Conservation (phyloP, 2,888 invertebrate species). For the Lithodes maja region DNA sequence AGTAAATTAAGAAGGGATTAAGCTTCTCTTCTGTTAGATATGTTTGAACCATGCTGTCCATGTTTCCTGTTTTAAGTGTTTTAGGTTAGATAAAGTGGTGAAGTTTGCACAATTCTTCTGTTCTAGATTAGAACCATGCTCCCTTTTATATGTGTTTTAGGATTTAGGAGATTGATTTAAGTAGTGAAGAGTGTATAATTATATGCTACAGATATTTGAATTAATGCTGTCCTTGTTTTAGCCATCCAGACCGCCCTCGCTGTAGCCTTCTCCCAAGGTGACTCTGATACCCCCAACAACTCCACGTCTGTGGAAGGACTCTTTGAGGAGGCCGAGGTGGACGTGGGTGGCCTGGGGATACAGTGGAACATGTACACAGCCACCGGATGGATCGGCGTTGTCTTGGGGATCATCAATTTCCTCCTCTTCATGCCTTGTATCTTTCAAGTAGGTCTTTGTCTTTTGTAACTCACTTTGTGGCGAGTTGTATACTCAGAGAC, state of each 20-base stretch:
- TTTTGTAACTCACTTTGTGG: not conserved
- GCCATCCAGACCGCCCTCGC: conserved; percentile 88
- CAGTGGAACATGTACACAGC: conserved; percentile 91
- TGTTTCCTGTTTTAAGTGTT: too few relatives aligned
- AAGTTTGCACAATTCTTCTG: not conserved
- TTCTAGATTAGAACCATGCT: too few relatives aligned
- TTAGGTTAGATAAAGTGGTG: too few relatives aligned
- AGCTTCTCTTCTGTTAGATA: too few relatives aligned
- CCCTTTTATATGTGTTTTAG: too few relatives aligned
- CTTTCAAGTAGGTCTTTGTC: conserved; percentile 33
- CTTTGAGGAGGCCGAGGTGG: conserved; percentile 77
- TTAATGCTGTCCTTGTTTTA: conserved; percentile 60
- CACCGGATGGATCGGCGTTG: conserved; percentile 88
- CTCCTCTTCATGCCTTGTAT: conserved; percentile 83
- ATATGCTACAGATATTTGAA: too few relatives aligned
- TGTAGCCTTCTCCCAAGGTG: conserved; percentile 73
- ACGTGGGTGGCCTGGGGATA: conserved; percentile 80
- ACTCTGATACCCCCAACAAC: not conserved
- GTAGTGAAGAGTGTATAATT: too few relatives aligned
- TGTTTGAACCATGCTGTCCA: too few relatives aligned
- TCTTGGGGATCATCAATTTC: conserved; percentile 84
- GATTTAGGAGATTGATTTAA: too few relatives aligned
- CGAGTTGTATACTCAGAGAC: not conserved
- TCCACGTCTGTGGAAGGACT: not conserved
- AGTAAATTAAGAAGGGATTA: too few relatives aligned